Evolutionary conservation across 2,888 invertebrate species (phyloP), one percentile per base, ranked within the genome.

Genomic region (Tiliacea aurago): DNA sequence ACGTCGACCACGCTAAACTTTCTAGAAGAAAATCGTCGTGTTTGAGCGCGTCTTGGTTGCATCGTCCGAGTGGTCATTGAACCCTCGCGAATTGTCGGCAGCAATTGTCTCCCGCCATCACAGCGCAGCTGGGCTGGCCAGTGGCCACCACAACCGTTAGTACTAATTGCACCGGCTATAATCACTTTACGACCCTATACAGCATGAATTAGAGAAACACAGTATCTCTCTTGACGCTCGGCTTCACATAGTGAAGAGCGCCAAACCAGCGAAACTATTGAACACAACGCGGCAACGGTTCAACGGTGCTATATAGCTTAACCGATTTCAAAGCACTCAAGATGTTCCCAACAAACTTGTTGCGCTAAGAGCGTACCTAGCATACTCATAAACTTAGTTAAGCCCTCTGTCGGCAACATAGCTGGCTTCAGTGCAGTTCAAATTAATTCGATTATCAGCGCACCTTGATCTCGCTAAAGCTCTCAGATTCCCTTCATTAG

Each of bases 371-470:
- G 95, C 94, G 93, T 93, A 93, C 91, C 92, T 91, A 91, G 92
- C 94, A 94, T 95, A 94, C 90, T 95, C 94, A 93, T 95, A 95
- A 95, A 96, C 95, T 95, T 93, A 95, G 95, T 96, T 95, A 95
- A 92, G 90, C 92, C 91, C 91, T 93, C 93, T 90, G 93, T 93
- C 93, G 92, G 94, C 90, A 91, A 93, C 93, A 92, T 91, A 90
- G 94, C 91, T 90, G 92, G 93, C 93, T 94, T 91, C 93, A 91
- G 88, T 92, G 93, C 92, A 91, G 93, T 92, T 90, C 92, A 92
- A 93, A 95, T 95, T 96, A 95, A 96, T 95, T 96, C 93, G 93
- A 96, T 96, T 96, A 96, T 94, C 93, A 93, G 92, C 90, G 93
- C 95, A 95, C 95, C 95, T 95, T 93, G 93, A 94, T 95, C 92